Evolutionary conservation across 2,888 invertebrate genomes (phyloP).

Genomic region (Agonopterix alstromeriana): DNA sequence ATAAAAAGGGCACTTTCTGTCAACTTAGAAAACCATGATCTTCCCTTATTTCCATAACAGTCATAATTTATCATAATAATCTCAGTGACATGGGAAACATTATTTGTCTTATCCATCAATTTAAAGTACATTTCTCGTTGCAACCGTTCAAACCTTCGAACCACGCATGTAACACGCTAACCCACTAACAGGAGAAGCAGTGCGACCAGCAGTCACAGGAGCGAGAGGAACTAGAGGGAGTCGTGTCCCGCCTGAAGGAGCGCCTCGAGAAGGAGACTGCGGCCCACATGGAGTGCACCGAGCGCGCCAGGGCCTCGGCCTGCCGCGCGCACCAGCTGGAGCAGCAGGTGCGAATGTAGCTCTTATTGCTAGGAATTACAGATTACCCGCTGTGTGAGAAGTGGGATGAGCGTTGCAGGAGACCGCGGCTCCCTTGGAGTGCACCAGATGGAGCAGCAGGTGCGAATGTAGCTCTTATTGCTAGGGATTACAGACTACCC

Average conservation of each 20-base stretch:
- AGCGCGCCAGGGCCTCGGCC: conserved; percentile 78
- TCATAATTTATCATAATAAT: too few relatives aligned
- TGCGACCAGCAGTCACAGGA: conserved; percentile 92
- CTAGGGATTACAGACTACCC: too few relatives aligned
- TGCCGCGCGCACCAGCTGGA: conserved; percentile 78
- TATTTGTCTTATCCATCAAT: too few relatives aligned
- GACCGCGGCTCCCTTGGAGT: conserved; percentile 90
- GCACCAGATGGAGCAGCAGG: conserved; percentile 80
- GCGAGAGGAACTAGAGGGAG: conserved; percentile 93
- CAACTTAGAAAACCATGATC: too few relatives aligned
- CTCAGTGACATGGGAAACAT: too few relatives aligned
- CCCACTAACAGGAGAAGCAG: conserved; percentile 85
- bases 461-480: conserved; percentile 5
- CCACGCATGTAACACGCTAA: conserved; percentile 14
- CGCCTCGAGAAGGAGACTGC: conserved; percentile 93
- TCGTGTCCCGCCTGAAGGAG: conserved; percentile 87
- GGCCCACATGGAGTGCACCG: conserved; percentile 90
- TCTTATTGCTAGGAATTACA: too few relatives aligned
- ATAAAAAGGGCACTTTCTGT: too few relatives aligned
- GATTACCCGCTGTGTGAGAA: too few relatives aligned
- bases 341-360: conserved; percentile 51
- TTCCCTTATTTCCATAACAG: too few relatives aligned
- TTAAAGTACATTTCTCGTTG: not conserved
- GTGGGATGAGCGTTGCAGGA: conserved; percentile 74
- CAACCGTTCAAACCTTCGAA: not conserved